Conservation (phyloP, 2,797 vertebrate species). For the Gambelia wislizenii region DNA sequence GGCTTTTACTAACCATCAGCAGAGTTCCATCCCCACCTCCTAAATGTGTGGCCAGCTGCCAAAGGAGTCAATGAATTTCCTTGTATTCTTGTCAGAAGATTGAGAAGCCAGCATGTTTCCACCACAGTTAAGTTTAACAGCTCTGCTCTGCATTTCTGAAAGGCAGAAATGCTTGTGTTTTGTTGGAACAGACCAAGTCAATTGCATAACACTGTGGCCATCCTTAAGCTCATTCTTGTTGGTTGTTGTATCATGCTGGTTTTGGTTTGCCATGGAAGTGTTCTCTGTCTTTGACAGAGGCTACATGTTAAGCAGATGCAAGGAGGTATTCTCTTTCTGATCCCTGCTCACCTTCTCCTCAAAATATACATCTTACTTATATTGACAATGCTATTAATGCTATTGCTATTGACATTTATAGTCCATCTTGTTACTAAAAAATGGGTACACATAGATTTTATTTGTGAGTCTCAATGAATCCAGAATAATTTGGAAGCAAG, state of each 20-base stretch:
- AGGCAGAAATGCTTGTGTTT: slow-evolving; percentile 58
- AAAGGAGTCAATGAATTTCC: not conserved
- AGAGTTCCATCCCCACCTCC: not conserved
- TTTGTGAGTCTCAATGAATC: not conserved
- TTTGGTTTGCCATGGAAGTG: slow-evolving; percentile 50
- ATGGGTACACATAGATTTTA: too few relatives aligned
- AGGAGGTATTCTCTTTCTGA: not conserved
- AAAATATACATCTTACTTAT: not conserved
- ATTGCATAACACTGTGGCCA: not conserved
- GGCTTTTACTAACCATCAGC: not conserved
- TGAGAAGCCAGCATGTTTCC: not conserved
- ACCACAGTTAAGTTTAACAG: slow-evolving; percentile 41
- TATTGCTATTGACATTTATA: too few relatives aligned
- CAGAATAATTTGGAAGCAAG: not conserved
- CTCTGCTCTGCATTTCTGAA: slow-evolving; percentile 56
- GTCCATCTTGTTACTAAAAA: not conserved
- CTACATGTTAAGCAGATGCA: slow-evolving; percentile 40
- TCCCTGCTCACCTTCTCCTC: fast-evolving
- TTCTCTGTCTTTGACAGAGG: slow-evolving; percentile 54
- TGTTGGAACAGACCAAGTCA: slow-evolving; percentile 43
- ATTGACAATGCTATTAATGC: too few relatives aligned
- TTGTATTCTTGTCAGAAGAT: slow-evolving; percentile 1
- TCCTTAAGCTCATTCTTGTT: slow-evolving; percentile 55
- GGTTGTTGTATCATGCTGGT: slow-evolving; percentile 47
- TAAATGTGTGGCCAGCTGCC: not conserved